Conservation (phyloP, 2,113 vertebrate species). For the Hyperoodon ampullatus region DNA sequence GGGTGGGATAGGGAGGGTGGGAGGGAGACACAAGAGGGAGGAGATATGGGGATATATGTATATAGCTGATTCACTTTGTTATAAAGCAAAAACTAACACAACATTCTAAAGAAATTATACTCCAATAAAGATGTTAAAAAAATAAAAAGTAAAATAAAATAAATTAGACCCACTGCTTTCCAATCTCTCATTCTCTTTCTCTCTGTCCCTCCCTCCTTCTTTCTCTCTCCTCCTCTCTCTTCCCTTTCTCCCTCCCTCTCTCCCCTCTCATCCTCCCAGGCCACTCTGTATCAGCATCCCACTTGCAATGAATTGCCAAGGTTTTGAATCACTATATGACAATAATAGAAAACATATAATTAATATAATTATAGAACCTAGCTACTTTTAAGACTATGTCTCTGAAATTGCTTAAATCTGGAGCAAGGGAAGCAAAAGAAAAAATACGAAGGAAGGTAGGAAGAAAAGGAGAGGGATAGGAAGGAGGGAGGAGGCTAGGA, state of each 20-base stretch:
- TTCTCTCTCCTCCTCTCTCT: background rate
- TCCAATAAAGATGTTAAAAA: background rate
- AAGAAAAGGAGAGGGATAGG: background rate
- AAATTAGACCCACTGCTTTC: background rate
- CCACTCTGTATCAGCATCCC: background rate
- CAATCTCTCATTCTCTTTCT: background rate
- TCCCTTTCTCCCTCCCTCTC: background rate
- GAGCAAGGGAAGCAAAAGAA: background rate
- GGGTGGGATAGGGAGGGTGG: no score
- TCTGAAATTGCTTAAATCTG: background rate
- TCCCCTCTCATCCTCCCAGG: background rate
- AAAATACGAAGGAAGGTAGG: background rate
- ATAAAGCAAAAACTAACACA: no score
- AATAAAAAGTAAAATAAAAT: background rate
- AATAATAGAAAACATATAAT: background rate
- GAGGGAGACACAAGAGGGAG: no score
- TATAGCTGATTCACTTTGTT: no score
- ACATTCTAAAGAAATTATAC: no score
- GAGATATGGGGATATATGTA: no score
- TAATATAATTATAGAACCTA: background rate
- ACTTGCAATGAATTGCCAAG: background rate
- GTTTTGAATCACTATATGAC: background rate
- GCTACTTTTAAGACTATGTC: background rate
- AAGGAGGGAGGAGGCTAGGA: background rate
- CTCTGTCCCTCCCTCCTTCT: background rate